Conservation (phyloP, 2,797 vertebrate genomes). For the Melanotaenia trifasciata region DNA sequence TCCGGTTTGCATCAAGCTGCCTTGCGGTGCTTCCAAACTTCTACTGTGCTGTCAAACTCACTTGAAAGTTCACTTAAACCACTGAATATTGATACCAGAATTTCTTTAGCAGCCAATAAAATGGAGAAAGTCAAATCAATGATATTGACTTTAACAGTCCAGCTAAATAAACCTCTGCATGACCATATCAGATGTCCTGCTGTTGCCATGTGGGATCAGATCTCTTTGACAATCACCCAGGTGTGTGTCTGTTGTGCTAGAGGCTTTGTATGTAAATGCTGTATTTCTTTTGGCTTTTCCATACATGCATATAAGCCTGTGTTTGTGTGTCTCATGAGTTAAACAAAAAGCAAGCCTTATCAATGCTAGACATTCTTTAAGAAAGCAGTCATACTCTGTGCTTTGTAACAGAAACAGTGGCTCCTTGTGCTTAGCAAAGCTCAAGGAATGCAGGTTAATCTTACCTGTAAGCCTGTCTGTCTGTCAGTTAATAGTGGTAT, state of each 20-base stretch:
- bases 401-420: constrained; percentile 33
- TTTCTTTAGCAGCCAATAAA: not conserved
- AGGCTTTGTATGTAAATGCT: constrained; percentile 1
- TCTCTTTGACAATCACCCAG: constrained; percentile 8
- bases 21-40: not conserved
- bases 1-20: constrained; percentile 10
- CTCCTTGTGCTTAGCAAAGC: constrained; percentile 47
- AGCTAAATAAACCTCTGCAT: not conserved
- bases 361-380: constrained; percentile 66
- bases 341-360: constrained; percentile 45
- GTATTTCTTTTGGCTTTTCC: constrained; percentile 4
- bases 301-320: not conserved
- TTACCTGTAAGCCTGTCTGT: constrained; percentile 46
- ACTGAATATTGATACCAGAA: not conserved
- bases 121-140: not conserved
- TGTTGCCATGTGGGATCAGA: not conserved
- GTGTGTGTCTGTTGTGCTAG: constrained; percentile 6
- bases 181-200: constrained; percentile 3
- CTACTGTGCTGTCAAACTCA: not conserved
- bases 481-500: constrained; percentile 14
- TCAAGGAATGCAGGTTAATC: constrained; percentile 14
- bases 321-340: constrained; percentile 22
- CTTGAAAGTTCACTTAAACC: constrained; percentile 1
- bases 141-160: not conserved
- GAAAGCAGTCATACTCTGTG: constrained; percentile 41